These are phyloP conservation scores for Drosophila anomalipes DNA, from an alignment of 2,888 invertebrate species.

Conservation along the genomic window DNA sequence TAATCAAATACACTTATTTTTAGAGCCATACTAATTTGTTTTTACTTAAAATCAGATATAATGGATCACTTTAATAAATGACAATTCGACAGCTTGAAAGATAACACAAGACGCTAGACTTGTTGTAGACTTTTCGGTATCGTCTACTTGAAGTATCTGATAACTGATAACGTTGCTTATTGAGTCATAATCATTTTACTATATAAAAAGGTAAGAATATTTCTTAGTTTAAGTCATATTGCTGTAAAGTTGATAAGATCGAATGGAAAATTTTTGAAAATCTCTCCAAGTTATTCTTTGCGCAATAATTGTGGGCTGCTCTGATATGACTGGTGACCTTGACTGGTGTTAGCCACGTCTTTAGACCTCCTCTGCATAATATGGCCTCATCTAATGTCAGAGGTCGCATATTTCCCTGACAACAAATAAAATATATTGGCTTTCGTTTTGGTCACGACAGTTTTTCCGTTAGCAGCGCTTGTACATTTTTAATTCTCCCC, in stretches of 20 bases:
- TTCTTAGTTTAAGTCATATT: neutral
- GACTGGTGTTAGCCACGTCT: neutral
- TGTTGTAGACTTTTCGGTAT: constrained; percentile 9
- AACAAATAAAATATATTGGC: neutral
- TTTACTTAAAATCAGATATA: constrained; percentile 9
- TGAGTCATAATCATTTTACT: neutral
- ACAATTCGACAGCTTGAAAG: constrained; percentile 14
- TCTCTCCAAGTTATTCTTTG: neutral
- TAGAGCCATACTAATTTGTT: constrained; percentile 18
- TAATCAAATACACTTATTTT: constrained; percentile 9
- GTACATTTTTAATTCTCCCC: constrained; percentile 12
- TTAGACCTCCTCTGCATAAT: neutral
- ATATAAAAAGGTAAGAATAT: neutral
- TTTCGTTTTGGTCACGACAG: constrained; percentile 14
- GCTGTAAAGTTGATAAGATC: neutral
- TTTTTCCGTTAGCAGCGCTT: constrained; percentile 14
- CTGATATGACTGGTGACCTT: neutral
- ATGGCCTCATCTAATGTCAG: constrained; percentile 34
- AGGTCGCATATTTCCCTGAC: constrained; percentile 38
- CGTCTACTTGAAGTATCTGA: constrained; percentile 2
- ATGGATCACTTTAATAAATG: constrained; percentile 7
- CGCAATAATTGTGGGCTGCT: neutral
- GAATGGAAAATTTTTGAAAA: neutral
- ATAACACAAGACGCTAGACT: constrained; percentile 1
- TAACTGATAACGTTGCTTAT: constrained; percentile 6